Percentiles rank a stretch among this genome's conserved stretches.
These are phyloP conservation scores for Palaemon carinicauda DNA, from an alignment of 1,140 invertebrate species.

Conservation along the genomic window DNA sequence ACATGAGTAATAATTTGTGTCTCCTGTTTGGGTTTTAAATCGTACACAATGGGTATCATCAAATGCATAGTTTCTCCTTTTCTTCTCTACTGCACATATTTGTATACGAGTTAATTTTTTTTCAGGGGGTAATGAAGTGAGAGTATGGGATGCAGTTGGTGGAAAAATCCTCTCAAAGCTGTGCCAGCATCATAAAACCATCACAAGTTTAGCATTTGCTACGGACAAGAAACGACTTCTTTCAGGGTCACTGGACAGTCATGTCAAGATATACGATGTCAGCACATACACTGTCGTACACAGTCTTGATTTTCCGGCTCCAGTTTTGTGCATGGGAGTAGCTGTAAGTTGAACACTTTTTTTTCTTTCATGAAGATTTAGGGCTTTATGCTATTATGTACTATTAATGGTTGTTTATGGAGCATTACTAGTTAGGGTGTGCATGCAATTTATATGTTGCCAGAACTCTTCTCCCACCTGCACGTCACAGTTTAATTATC, in stretches of 20 bases:
- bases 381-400: neutral
- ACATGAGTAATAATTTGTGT: no score
- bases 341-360: constrained; percentile 70
- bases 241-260: constrained; percentile 89
- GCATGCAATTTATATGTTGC: no score
- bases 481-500: no score
- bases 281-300: constrained; percentile 87
- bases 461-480: no score
- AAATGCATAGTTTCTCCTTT: neutral
- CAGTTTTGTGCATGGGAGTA: constrained; percentile 85
- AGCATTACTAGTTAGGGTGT: neutral
- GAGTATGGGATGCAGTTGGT: constrained; percentile 92
- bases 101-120: constrained; percentile 9
- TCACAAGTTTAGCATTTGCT: constrained; percentile 82
- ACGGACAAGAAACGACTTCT: constrained; percentile 82
- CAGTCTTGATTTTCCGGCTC: constrained; percentile 88
- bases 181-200: constrained; percentile 91
- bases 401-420: neutral
- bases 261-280: constrained; percentile 94
- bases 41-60: no score
- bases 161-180: constrained; percentile 83
- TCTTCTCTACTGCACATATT: neutral
- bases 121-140: constrained; percentile 85
- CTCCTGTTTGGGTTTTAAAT: no score
- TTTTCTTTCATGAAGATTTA: neutral